These are phyloP conservation scores for Huso huso DNA, from an alignment of 2,797 vertebrate species.

Conservation along the genomic window DNA sequence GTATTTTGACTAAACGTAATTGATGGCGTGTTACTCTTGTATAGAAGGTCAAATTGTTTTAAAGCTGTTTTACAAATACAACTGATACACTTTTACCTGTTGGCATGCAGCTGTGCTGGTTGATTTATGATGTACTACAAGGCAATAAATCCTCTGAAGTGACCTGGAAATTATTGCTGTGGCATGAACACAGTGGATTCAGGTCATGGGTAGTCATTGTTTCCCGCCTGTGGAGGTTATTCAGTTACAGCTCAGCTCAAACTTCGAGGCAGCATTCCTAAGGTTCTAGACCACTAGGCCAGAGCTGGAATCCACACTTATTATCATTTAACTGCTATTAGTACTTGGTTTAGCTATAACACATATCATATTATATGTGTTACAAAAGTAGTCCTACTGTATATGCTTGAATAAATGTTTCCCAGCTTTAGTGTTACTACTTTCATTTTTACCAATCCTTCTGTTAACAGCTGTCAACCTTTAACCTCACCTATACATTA, in stretches of 20 bases:
- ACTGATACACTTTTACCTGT: neutral
- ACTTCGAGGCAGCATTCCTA: slow-evolving; percentile 33
- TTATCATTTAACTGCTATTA: neutral
- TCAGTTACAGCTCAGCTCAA: slow-evolving; percentile 28
- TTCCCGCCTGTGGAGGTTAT: slow-evolving; percentile 25
- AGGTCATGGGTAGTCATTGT: slow-evolving; percentile 32
- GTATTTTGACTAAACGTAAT: slow-evolving; percentile 7
- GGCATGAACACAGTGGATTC: slow-evolving; percentile 28
- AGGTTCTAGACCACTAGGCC: slow-evolving; percentile 14
- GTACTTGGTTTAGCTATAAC: neutral
- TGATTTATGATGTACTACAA: slow-evolving; percentile 31
- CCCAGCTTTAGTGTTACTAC: too few species aligned
- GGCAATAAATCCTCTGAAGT: slow-evolving; percentile 29
- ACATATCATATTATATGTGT: neutral
- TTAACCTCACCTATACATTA: neutral
- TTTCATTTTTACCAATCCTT: too few species aligned
- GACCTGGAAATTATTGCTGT: slow-evolving; percentile 38
- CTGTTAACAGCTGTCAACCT: neutral
- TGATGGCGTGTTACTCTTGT: neutral
- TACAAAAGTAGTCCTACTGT: neutral
- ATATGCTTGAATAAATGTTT: neutral
- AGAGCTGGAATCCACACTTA: slow-evolving; percentile 9
- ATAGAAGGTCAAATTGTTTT: neutral
- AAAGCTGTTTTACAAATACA: neutral
- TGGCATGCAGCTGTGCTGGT: slow-evolving; percentile 24